Evolutionary conservation across 2,888 invertebrate species (phyloP).

Genomic region (Ariolimax columbianus): DNA sequence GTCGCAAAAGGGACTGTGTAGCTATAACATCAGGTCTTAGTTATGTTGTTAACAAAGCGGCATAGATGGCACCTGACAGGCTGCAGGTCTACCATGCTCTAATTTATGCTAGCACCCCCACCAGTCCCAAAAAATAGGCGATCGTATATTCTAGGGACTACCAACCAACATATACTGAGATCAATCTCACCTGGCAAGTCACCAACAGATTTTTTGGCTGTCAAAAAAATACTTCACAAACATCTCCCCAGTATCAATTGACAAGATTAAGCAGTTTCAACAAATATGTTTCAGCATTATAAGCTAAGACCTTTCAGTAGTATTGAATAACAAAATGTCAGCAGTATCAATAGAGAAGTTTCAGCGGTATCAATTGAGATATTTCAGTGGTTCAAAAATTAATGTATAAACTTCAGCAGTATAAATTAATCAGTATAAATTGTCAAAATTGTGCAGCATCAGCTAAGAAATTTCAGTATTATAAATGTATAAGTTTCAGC

Average conservation of each 20-base stretch:
- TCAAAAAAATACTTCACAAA: too few relatives aligned
- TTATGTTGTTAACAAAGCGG: too few relatives aligned
- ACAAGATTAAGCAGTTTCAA: neutral
- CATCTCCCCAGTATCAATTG: neutral
- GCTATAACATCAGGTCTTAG: too few relatives aligned
- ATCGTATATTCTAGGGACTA: too few relatives aligned
- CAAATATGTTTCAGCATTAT: neutral
- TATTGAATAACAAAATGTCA: neutral
- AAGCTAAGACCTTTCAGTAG: neutral
- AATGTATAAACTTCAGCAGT: neutral
- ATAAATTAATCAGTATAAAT: neutral
- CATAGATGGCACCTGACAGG: too few relatives aligned
- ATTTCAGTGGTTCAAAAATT: neutral
- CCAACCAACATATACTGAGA: too few relatives aligned
- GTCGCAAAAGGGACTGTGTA: too few relatives aligned
- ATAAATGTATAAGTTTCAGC: neutral
- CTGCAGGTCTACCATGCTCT: too few relatives aligned
- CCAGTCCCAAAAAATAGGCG: too few relatives aligned
- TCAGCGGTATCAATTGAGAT: neutral
- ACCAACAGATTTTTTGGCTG: too few relatives aligned
- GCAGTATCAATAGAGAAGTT: neutral
- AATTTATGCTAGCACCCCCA: too few relatives aligned
- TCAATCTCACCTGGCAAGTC: too few relatives aligned
- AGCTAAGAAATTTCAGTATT: neutral
- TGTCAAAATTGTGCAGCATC: neutral